A percentile compares a stretch with the other conserved stretches of the same genome.
Evolutionary conservation across 2,888 invertebrate genomes (phyloP).

Genomic region (Timema podura): DNA sequence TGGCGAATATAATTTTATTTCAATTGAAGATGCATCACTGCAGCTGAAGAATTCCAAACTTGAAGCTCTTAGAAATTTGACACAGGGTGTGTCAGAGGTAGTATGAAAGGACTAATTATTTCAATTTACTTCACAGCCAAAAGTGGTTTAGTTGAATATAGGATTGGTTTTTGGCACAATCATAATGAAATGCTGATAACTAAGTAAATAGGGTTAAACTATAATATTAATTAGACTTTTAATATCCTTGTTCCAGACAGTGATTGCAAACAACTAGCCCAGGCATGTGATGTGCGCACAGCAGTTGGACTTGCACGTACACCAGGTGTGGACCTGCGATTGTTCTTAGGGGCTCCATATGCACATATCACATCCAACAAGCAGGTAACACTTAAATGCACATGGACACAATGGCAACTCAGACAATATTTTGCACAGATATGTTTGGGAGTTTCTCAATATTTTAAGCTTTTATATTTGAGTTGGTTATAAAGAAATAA

Average conservation of each 20-base stretch:
- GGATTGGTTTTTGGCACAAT: background rate
- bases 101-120: no score
- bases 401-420: no score
- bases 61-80: no score
- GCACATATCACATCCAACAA: conserved; percentile 45
- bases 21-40: no score
- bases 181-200: background rate
- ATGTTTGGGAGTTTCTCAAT: background rate
- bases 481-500: no score
- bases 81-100: no score
- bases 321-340: conserved; percentile 62
- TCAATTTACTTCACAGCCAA: background rate
- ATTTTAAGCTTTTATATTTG: background rate
- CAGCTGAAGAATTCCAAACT: no score
- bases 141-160: background rate
- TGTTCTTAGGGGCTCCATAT: conserved; percentile 68
- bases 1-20: no score
- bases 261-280: conserved; percentile 69
- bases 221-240: background rate
- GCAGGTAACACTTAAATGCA: conserved; percentile 39
- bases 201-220: background rate
- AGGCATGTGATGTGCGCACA: conserved; percentile 71
- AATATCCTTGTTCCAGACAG: conserved; percentile 44
- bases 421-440: no score
- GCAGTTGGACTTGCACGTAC: conserved; percentile 74